These are phyloP conservation scores for Parnassius apollo DNA, from an alignment of 2,888 invertebrate genomes.

Conservation along the genomic window DNA sequence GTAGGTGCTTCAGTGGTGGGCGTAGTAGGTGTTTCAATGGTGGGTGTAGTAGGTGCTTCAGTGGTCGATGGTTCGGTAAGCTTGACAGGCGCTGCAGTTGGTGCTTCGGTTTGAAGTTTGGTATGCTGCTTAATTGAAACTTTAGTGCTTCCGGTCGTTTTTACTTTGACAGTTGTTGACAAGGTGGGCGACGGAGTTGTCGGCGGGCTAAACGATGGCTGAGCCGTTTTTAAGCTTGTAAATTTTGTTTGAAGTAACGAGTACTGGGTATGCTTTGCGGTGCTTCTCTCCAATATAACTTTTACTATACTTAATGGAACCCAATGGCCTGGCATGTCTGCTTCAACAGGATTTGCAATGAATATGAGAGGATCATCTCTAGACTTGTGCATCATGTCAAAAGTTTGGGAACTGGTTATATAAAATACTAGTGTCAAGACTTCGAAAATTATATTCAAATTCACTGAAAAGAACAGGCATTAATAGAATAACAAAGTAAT, in stretches of 20 bases:
- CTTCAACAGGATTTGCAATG: conserved; percentile 53
- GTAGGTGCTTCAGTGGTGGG: conserved; percentile 1
- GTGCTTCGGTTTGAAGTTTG: not conserved
- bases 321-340: conserved; percentile 57
- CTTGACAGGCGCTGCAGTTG: conserved; percentile 1
- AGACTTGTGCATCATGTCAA: conserved; percentile 12
- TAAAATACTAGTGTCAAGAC: conserved; percentile 7
- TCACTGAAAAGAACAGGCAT: conserved; percentile 17
- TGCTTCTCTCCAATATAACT: conserved; percentile 32
- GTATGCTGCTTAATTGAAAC: not conserved
- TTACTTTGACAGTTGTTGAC: not conserved
- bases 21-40: not conserved
- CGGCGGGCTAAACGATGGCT: not conserved
- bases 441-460: conserved; percentile 14
- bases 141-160: not conserved
- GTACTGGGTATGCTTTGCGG: not conserved
- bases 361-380: conserved; percentile 45
- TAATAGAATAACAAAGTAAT: no score
- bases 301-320: conserved; percentile 50
- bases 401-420: conserved; percentile 9
- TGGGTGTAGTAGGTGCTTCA: not conserved
- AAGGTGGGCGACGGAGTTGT: not conserved
- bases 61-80: not conserved
- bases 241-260: conserved; percentile 1
- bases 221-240: not conserved